Conservation (phyloP, 2,113 vertebrate genomes). For the Xerus inauris region DNA sequence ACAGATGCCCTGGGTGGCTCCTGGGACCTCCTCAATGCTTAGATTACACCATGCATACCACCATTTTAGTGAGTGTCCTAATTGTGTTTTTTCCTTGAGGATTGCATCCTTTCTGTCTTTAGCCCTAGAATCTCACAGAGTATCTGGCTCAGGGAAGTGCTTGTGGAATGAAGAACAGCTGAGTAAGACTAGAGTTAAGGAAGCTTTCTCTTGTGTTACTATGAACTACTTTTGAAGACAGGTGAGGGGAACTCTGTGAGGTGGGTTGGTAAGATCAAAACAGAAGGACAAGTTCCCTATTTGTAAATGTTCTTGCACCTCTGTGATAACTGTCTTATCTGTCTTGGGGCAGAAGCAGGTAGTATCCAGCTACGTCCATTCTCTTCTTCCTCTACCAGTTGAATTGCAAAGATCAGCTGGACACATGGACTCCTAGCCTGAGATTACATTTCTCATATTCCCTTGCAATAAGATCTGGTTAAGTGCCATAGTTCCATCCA, state of each 20-base stretch:
- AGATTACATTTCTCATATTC: neutral
- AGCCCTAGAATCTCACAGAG: neutral
- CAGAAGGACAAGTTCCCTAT: neutral
- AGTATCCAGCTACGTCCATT: neutral
- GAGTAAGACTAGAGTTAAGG: neutral
- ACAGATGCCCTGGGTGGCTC: neutral
- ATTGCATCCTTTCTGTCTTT: neutral
- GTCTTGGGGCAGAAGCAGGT: neutral
- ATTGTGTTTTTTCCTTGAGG: neutral
- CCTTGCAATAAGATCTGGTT: neutral
- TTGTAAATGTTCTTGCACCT: neutral
- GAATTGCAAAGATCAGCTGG: neutral
- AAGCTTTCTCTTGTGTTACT: no score
- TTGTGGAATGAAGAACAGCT: neutral
- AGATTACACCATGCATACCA: neutral
- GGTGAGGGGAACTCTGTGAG: neutral
- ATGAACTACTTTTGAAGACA: no score
- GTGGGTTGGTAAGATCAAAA: neutral
- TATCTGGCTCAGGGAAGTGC: neutral
- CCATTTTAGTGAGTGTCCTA: neutral
- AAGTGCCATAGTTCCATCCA: neutral
- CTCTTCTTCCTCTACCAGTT: neutral
- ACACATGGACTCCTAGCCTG: neutral
- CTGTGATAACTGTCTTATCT: neutral
- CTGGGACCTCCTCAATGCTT: rapidly evolving